Base-by-base conservation (phyloP, 2,797 vertebrate genomes). In the Gallirallus australis region DNA sequence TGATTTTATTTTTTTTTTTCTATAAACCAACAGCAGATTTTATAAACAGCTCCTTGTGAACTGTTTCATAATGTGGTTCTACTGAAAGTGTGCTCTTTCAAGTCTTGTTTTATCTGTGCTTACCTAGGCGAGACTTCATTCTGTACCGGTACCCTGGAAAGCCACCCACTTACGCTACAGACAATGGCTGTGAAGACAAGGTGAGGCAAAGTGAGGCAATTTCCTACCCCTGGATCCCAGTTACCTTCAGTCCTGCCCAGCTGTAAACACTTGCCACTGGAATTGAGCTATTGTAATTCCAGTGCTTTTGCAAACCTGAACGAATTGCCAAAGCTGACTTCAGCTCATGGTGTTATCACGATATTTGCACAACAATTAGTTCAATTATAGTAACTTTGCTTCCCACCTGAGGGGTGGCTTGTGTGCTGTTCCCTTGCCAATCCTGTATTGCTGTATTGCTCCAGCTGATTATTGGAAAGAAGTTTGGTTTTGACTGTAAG, bases 91-190 rank as follows among this genome's bases (percentile, higher is more conserved):
- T 76, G 37, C 17, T 75, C 45, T 59, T 87, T 57, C 37, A 39
- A 82, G 56, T 50, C 27, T 66, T 93, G 33, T 95, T 96, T 89
- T 89, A 57, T 71, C 64, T 97, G 63, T 54, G 33, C 45, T 75
- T 52, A 17, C 68, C 14, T 89, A 99, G 99, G 92, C 98, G 97
- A 40, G 98, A 99, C 96, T 99, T 99, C 82, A 94, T 99, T 92
- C 98, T 99, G 89, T 99, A 99, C 89, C 98, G 99, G 77, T 98
- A 98, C 96, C 99, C 99, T 1, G 99, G 99, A 92, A 99, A 99
- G 96, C 98, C 98, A 28, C 98, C 99, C 80, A 98, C 98, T 2
- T 97, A 97, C 16, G 98, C 99, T 78, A 98, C 99, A 23, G 98
- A 99, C 61, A 98, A 98, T 28, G 98, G 98, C 88, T 98, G 98